Percentiles rank a stretch among this genome's conserved stretches.
Conservation (phyloP, 2,888 invertebrate species). For the Esperia sulphurella region DNA sequence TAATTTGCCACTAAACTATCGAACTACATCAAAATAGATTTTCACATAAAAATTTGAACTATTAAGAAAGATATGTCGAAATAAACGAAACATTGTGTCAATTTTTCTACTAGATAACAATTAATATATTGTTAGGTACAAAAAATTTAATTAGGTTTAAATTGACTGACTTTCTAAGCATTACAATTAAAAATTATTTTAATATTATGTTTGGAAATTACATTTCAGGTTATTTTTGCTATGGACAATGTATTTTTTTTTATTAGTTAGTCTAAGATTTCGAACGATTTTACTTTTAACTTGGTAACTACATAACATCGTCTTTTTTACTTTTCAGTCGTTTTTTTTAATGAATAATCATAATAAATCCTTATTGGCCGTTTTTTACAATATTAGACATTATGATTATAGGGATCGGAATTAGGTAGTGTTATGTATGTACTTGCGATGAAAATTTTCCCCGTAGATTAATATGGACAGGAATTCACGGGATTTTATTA, state of each 20-base stretch:
- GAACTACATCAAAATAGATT: neutral
- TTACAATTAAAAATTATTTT: conserved; percentile 2
- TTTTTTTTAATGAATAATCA: neutral
- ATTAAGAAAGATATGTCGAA: neutral
- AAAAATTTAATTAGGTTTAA: conserved; percentile 38
- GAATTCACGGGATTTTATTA: no score
- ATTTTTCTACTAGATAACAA: neutral
- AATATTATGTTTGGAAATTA: conserved; percentile 2
- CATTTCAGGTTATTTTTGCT: conserved; percentile 1
- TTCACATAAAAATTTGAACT: neutral
- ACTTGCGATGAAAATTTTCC: no score
- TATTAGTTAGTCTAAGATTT: neutral
- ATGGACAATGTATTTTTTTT: neutral
- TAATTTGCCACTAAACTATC: conserved; percentile 1
- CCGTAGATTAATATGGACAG: no score
- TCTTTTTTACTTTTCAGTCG: conserved; percentile 6
- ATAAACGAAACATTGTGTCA: neutral
- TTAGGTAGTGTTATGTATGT: no score
- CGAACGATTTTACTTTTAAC: neutral
- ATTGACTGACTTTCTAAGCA: conserved; percentile 35
- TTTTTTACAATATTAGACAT: no score
- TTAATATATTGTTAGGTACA: conserved; percentile 1
- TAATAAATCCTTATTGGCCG: no score
- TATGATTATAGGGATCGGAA: no score
- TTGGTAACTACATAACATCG: conserved; percentile 37